phyloP scores from a whole-genome alignment of 2,888 invertebrate species.

The Pristionchus entomophagus region DNA sequence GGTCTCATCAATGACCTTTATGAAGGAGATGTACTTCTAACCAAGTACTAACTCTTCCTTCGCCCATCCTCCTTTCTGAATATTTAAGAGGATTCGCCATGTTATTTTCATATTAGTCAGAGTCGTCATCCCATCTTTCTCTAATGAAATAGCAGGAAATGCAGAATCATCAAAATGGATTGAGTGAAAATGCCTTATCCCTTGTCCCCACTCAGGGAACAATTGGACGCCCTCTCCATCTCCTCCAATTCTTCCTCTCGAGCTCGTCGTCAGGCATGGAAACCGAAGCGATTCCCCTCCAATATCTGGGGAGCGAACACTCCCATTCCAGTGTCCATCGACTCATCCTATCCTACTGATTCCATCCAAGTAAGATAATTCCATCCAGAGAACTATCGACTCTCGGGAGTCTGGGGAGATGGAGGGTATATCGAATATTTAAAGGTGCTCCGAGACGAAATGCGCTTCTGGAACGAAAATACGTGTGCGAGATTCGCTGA shows the following conservation, averaged over 20 bases:
- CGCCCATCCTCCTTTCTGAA: too few relatives aligned
- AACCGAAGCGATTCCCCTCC: background rate
- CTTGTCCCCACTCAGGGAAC: background rate
- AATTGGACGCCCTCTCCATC: conserved; percentile 29
- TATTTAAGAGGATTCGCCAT: too few relatives aligned
- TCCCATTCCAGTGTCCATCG: conserved; percentile 30
- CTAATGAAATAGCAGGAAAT: too few relatives aligned
- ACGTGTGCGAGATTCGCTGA: conserved; percentile 40
- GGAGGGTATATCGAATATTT: background rate
- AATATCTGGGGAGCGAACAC: conserved; percentile 40
- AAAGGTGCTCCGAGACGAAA: conserved; percentile 2
- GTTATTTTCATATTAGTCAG: too few relatives aligned
- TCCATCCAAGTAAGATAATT: background rate
- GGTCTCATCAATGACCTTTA: conserved; percentile 34
- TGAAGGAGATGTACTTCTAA: conserved; percentile 40
- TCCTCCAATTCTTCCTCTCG: conserved; percentile 10
- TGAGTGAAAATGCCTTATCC: too few relatives aligned
- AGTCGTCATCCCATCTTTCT: too few relatives aligned
- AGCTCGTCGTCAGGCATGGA: conserved; percentile 45
- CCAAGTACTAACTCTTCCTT: background rate
- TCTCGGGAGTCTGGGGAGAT: background rate
- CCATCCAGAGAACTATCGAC: background rate
- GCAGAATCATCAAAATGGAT: too few relatives aligned
- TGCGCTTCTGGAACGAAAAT: conserved; percentile 42
- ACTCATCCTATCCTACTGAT: background rate